A percentile compares a stretch with the other conserved stretches of the same genome.
Conservation (phyloP, 2,113 vertebrate genomes). For the Apaloderma vittatum region DNA sequence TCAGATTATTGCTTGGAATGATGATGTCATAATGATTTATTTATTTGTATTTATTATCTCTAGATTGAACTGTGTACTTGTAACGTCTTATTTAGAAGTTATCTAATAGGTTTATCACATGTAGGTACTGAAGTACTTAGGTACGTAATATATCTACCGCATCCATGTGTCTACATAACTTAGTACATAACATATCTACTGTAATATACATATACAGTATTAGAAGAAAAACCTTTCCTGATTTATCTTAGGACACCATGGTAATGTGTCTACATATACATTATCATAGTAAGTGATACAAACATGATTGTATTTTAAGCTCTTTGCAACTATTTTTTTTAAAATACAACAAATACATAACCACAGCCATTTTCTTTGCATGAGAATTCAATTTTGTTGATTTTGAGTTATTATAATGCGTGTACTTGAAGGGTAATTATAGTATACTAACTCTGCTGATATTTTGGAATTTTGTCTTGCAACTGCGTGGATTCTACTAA, state of each 20-base stretch:
- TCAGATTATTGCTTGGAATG: neutral
- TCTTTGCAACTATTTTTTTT: neutral
- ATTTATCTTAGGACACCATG: neutral
- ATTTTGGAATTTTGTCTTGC: neutral
- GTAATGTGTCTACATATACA: neutral
- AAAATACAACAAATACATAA: neutral
- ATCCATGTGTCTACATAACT: too few species aligned
- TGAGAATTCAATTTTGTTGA: neutral
- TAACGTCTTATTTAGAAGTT: neutral
- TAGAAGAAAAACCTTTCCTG: neutral
- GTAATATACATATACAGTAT: neutral
- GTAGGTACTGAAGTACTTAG: neutral
- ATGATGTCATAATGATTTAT: neutral
- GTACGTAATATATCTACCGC: neutral
- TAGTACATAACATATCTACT: neutral
- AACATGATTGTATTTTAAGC: neutral
- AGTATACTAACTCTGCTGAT: neutral
- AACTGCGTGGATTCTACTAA: neutral
- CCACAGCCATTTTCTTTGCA: neutral
- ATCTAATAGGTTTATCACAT: neutral
- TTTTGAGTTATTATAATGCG: neutral
- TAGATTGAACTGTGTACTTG: neutral
- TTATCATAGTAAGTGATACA: neutral
- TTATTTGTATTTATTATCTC: neutral
- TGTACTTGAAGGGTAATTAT: neutral